phyloP scores from a whole-genome alignment of 2,888 invertebrate genomes.

The Melieria crassipennis region DNA sequence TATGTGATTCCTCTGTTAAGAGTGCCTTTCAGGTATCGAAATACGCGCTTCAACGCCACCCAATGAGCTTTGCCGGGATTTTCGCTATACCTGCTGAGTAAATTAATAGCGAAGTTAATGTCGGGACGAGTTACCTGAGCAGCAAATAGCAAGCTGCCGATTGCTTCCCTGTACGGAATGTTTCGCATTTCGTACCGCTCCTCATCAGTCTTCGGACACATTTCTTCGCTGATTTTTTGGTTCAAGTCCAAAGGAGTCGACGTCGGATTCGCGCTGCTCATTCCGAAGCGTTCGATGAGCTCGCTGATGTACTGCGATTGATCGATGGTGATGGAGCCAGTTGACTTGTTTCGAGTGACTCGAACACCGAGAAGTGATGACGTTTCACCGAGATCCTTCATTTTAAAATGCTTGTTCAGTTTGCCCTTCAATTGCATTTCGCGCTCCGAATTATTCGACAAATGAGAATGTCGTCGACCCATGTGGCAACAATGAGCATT shows the following conservation, averaged over 20 bases:
- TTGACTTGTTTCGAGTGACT: slow-evolving; percentile 20
- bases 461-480: slow-evolving; percentile 23
- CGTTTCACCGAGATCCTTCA: slow-evolving; percentile 24
- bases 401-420: slow-evolving; percentile 25
- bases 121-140: slow-evolving; percentile 26
- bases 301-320: slow-evolving; percentile 27
- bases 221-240: slow-evolving; percentile 18
- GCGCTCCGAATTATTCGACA: slow-evolving; percentile 18
- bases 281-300: slow-evolving; percentile 28
- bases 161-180: slow-evolving; percentile 21
- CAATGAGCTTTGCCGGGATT: slow-evolving; percentile 35
- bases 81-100: slow-evolving; percentile 23
- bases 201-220: slow-evolving; percentile 25
- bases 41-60: slow-evolving; percentile 28
- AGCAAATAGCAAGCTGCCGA: slow-evolving; percentile 22
- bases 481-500: slow-evolving; percentile 24
- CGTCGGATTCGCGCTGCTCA: slow-evolving; percentile 18
- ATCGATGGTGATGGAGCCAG: slow-evolving; percentile 21
- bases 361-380: slow-evolving; percentile 5
- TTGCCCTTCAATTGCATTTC: slow-evolving; percentile 24
- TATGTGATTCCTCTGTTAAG: slow-evolving; percentile 22
- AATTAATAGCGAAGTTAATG: slow-evolving; percentile 23
- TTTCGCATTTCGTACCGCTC: slow-evolving; percentile 21
- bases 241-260: slow-evolving; percentile 20
- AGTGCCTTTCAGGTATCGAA: slow-evolving; percentile 34